A percentile compares a stretch with the other conserved stretches of the same genome.
phyloP scores from a whole-genome alignment of 2,888 invertebrate genomes.

The Parnassius glacialis region DNA sequence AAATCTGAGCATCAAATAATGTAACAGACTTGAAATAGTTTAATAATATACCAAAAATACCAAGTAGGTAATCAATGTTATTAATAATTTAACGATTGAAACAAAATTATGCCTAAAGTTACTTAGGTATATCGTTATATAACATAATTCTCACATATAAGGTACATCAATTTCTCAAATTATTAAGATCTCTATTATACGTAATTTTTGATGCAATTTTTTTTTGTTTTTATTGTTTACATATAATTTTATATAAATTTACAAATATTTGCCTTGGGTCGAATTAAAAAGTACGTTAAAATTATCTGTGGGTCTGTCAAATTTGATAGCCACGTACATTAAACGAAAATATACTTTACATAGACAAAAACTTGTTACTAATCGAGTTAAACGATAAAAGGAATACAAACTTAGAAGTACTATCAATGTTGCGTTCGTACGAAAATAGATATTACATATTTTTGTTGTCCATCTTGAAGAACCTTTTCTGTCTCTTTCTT shows the following conservation, averaged over 20 bases:
- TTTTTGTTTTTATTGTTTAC: conserved; percentile 29
- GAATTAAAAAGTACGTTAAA: conserved; percentile 43
- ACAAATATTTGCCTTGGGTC: conserved; percentile 57
- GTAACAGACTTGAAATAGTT: too few relatives aligned
- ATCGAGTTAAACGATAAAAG: background rate
- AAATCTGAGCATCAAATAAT: too few relatives aligned
- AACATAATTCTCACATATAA: background rate
- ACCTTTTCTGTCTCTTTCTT: conserved; percentile 19
- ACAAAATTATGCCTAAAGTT: too few relatives aligned
- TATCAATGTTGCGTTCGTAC: conserved; percentile 12
- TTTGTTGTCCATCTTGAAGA: conserved; percentile 16
- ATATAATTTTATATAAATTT: conserved; percentile 61
- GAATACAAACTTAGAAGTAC: background rate
- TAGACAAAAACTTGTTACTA: background rate
- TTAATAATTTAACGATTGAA: too few relatives aligned
- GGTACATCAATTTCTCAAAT: conserved; percentile 28
- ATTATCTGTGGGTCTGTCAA: conserved; percentile 24
- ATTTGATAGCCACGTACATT: background rate
- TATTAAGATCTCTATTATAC: conserved; percentile 68
- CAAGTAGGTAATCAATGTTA: too few relatives aligned
- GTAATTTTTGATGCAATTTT: conserved; percentile 66
- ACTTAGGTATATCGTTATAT: too few relatives aligned
- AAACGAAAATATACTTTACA: background rate
- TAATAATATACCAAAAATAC: too few relatives aligned
- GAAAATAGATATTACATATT: conserved; percentile 6